Evolutionary conservation across 2,113 vertebrate species (phyloP).

Genomic region (Glareola pratincola): DNA sequence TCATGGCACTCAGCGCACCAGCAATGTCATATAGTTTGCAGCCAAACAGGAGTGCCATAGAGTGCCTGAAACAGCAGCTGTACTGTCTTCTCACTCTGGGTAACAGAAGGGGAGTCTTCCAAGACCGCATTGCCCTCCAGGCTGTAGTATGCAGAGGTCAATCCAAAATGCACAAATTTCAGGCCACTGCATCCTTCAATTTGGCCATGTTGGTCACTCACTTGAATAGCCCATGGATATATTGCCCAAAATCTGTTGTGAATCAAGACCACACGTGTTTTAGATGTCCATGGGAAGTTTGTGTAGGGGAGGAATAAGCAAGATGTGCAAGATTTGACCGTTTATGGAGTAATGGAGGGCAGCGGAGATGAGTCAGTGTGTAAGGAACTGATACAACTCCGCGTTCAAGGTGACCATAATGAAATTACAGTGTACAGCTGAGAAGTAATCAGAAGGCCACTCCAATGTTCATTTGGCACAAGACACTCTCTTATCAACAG

Average conservation of each 20-base stretch:
- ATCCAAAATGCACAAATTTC: neutral
- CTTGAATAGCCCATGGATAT: neutral
- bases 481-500: neutral
- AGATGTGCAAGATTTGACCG: neutral
- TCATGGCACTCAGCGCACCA: neutral
- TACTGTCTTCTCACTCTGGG: neutral
- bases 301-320: neutral
- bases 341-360: neutral
- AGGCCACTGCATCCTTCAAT: neutral
- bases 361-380: neutral
- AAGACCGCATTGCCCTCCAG: neutral
- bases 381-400: neutral
- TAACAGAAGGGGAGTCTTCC: neutral
- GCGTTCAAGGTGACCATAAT: constrained; percentile 19
- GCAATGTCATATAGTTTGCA: neutral
- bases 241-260: neutral
- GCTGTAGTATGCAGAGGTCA: neutral
- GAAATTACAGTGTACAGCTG: neutral
- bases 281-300: neutral
- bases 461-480: constrained; percentile 26
- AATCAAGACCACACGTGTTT: neutral
- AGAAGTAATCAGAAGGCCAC: neutral
- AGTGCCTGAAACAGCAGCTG: neutral
- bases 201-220: neutral
- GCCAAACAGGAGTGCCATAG: neutral